These are phyloP conservation scores for Luffia ferchaultella DNA, from an alignment of 2,888 invertebrate genomes.

Conservation along the genomic window DNA sequence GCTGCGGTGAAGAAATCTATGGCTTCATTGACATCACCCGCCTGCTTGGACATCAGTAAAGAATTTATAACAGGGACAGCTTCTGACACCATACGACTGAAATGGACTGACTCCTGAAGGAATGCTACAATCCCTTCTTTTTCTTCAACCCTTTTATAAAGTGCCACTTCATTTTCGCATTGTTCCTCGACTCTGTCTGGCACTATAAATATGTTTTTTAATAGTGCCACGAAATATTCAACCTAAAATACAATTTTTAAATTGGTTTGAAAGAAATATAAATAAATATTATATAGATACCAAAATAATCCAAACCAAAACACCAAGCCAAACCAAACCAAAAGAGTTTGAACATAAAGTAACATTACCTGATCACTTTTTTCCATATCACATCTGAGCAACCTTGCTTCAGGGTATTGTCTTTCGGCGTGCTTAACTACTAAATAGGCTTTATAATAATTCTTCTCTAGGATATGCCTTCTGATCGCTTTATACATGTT, in stretches of 20 bases:
- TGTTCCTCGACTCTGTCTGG: conserved; percentile 43
- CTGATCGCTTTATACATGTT: conserved; percentile 50
- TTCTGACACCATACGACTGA: conserved; percentile 49
- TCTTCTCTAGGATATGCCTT: conserved; percentile 44
- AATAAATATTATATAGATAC: too few relatives aligned
- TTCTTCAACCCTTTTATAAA: conserved; percentile 62
- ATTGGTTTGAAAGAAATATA: too few relatives aligned
- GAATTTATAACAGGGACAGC: conserved; percentile 70
- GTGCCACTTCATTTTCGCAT: conserved; percentile 47
- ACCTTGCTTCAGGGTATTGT: conserved; percentile 51
- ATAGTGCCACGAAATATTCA: conserved; percentile 48
- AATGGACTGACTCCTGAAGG: conserved; percentile 70
- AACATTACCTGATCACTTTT: conserved; percentile 51
- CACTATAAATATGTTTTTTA: conserved; percentile 47
- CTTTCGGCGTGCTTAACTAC: conserved; percentile 54
- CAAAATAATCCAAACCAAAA: too few relatives aligned
- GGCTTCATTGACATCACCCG: conserved; percentile 86
- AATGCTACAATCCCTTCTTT: conserved; percentile 75
- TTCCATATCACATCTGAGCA: conserved; percentile 51
- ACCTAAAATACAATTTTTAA: conserved; percentile 41
- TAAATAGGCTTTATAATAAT: conserved; percentile 61
- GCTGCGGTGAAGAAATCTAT: conserved; percentile 88
- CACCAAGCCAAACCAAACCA: too few relatives aligned
- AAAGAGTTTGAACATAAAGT: too few relatives aligned
- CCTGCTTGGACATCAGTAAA: conserved; percentile 75